Evolutionary conservation across 2,888 invertebrate species (phyloP).

Genomic region (Volucella inanis): DNA sequence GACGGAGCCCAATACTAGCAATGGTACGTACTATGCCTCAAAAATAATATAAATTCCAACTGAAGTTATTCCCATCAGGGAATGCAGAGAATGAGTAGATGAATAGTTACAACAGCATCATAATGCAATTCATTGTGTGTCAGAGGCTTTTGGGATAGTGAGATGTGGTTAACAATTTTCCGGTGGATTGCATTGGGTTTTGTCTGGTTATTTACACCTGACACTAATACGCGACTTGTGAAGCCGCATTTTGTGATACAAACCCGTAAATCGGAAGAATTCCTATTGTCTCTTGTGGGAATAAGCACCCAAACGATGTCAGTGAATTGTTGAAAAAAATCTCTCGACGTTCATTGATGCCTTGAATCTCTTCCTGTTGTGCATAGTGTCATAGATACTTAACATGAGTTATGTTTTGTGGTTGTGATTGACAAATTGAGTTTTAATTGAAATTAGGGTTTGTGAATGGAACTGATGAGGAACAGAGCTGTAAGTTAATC

Average conservation of each 20-base stretch:
- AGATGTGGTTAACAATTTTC: conserved; percentile 60
- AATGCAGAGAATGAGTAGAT: not conserved
- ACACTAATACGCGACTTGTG: conserved; percentile 49
- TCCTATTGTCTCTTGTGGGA: conserved; percentile 11
- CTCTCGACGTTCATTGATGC: too few species aligned
- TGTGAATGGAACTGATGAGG: too few species aligned
- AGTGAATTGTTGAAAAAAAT: too few species aligned
- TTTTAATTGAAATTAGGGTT: too few species aligned
- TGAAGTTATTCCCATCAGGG: conserved; percentile 56
- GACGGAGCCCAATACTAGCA: not conserved
- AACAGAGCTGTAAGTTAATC: too few species aligned
- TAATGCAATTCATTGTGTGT: conserved; percentile 66
- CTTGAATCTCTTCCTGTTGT: too few species aligned
- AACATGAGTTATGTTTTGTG: too few species aligned
- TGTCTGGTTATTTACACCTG: conserved; percentile 68
- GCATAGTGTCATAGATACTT: too few species aligned
- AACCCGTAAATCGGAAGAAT: too few species aligned
- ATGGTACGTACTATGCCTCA: not conserved
- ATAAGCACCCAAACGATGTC: not conserved
- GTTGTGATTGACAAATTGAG: too few species aligned
- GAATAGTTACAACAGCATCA: conserved; percentile 21
- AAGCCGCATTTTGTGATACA: not conserved
- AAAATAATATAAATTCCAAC: conserved; percentile 58
- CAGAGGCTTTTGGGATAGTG: not conserved
- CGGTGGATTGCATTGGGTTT: conserved; percentile 52